A percentile compares a stretch with the other conserved stretches of the same genome.
These are phyloP conservation scores for Thera obeliscata DNA, from an alignment of 2,888 invertebrate genomes.

Conservation along the genomic window DNA sequence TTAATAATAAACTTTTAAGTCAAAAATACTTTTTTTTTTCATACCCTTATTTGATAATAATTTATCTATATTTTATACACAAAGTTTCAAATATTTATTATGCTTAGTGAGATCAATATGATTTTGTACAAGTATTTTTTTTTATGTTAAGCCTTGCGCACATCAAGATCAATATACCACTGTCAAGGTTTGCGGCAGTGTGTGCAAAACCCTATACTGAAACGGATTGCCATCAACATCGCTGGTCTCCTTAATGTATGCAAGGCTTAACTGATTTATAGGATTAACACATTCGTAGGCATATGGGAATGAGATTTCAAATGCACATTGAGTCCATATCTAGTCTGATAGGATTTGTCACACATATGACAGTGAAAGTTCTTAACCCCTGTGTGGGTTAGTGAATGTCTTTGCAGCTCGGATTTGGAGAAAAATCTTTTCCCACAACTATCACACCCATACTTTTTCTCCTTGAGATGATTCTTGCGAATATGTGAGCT, in stretches of 20 bases:
- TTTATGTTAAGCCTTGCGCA: not conserved
- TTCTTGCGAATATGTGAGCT: constrained; percentile 77
- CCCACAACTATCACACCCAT: constrained; percentile 74
- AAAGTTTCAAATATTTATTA: not conserved
- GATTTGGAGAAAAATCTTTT: constrained; percentile 79
- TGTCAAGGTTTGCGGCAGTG: too few relatives aligned
- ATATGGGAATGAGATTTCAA: constrained; percentile 72
- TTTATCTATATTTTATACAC: too few relatives aligned
- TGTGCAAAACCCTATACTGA: too few relatives aligned
- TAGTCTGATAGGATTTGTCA: constrained; percentile 79
- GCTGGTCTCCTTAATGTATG: too few relatives aligned
- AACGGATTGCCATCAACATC: too few relatives aligned
- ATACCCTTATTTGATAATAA: too few relatives aligned
- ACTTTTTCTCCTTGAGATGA: constrained; percentile 79
- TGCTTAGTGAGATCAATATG: constrained; percentile 21
- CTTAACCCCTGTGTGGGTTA: constrained; percentile 79
- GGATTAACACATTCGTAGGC: constrained; percentile 53
- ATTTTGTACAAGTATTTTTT: constrained; percentile 1
- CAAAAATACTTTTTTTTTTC: constrained; percentile 1
- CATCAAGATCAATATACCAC: too few relatives aligned
- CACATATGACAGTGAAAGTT: constrained; percentile 79
- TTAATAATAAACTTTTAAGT: constrained; percentile 23
- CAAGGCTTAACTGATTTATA: constrained; percentile 40
- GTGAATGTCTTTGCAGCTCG: constrained; percentile 72
- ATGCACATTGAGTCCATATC: constrained; percentile 79